Evolutionary conservation across 1,140 invertebrate species (phyloP).

Genomic region (Bemisia tabaci): DNA sequence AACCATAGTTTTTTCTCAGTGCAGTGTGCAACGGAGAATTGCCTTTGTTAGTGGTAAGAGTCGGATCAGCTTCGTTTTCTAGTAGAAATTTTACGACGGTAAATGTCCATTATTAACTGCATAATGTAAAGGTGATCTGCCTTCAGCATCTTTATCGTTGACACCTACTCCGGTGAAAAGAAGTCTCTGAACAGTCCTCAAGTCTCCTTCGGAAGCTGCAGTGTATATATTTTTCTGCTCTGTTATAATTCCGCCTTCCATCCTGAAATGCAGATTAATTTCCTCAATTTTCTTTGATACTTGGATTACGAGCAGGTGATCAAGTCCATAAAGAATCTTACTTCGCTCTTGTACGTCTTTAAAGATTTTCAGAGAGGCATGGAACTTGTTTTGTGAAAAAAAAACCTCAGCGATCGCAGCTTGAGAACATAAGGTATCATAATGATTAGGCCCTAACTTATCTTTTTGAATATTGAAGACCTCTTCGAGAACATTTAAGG

Average conservation of each 20-base stretch:
- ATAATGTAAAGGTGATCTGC: slow-evolving; percentile 5
- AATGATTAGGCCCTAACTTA: too few species aligned
- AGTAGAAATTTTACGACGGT: too few species aligned
- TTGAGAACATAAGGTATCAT: too few species aligned
- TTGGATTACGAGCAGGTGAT: not conserved
- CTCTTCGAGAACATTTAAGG: too few species aligned
- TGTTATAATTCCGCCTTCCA: not conserved
- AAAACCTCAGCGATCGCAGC: too few species aligned
- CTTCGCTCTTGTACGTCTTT: too few species aligned
- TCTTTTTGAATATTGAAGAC: too few species aligned
- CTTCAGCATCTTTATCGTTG: not conserved
- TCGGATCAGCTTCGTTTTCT: not conserved
- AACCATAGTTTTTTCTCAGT: too few species aligned
- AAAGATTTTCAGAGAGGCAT: too few species aligned
- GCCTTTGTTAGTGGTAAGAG: not conserved
- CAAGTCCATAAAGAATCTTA: not conserved
- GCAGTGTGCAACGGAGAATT: too few species aligned
- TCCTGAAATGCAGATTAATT: not conserved
- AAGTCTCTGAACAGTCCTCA: slow-evolving; percentile 15
- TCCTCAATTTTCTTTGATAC: not conserved
- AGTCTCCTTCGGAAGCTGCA: slow-evolving; percentile 17
- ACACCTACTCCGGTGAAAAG: slow-evolving; percentile 14
- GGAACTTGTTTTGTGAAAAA: too few species aligned
- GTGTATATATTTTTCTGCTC: not conserved
- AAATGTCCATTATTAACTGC: not conserved